A percentile compares a stretch with the other conserved stretches of the same genome.
Conservation (phyloP, 1,140 invertebrate species). For the Batillaria attramentaria region DNA sequence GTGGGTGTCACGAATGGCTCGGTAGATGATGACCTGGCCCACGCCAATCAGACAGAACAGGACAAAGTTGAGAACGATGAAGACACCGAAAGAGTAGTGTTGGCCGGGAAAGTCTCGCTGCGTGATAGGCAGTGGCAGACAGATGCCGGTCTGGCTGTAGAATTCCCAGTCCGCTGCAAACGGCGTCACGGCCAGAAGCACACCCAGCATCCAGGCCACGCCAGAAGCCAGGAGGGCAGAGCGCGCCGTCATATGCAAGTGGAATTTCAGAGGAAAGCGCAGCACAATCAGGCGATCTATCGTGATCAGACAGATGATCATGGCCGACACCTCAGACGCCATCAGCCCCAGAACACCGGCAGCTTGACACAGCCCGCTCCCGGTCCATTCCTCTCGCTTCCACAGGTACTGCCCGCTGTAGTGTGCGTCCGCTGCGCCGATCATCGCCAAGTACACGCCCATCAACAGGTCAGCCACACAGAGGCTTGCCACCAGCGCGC, state of each 20-base stretch:
- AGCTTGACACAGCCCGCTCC: neutral
- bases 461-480: conserved; percentile 8
- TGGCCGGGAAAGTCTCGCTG: conserved; percentile 27
- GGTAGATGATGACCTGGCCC: conserved; percentile 40
- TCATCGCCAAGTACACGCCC: conserved; percentile 17
- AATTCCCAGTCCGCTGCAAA: conserved; percentile 22
- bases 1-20: neutral
- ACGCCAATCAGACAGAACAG: conserved; percentile 42
- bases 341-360: neutral
- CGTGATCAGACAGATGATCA: conserved; percentile 16
- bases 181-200: conserved; percentile 33
- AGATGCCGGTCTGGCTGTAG: conserved; percentile 46
- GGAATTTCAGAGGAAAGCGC: neutral
- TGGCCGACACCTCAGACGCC: neutral
- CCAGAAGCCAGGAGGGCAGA: neutral
- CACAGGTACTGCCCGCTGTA: neutral
- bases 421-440: neutral
- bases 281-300: neutral
- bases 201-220: conserved; percentile 31
- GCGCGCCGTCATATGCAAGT: neutral
- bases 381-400: neutral
- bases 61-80: conserved; percentile 45
- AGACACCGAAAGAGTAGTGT: conserved; percentile 44
- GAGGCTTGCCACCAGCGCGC: neutral
- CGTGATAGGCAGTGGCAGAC: conserved; percentile 46